Percentiles rank a stretch among this genome's conserved stretches.
Conservation (phyloP, 2,888 invertebrate genomes). For the Amitus sp. region DNA sequence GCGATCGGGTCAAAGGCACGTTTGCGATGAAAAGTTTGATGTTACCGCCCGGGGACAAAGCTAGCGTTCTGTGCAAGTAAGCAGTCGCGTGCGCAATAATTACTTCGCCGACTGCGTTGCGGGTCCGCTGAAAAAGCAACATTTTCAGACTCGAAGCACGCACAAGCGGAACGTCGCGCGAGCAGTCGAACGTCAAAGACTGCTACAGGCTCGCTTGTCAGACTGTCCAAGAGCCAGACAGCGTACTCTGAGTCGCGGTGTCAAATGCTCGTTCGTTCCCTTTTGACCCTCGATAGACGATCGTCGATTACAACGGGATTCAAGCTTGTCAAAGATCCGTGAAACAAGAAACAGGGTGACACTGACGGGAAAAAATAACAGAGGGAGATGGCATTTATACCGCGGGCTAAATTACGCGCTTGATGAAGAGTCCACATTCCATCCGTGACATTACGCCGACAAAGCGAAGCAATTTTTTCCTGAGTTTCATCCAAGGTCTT, state of each 20-base stretch:
- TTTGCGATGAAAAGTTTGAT: slow-evolving; percentile 14
- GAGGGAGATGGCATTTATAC: slow-evolving; percentile 3
- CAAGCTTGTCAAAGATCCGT: slow-evolving; percentile 10
- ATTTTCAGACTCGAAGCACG: slow-evolving; percentile 25
- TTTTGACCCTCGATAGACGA: slow-evolving; percentile 21
- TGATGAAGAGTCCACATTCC: slow-evolving; percentile 23
- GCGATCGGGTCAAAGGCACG: slow-evolving; percentile 7
- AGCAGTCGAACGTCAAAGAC: slow-evolving; percentile 46
- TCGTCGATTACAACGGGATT: slow-evolving; percentile 31
- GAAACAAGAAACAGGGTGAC: slow-evolving; percentile 2
- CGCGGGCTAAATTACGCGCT: slow-evolving; percentile 27
- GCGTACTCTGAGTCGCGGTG: slow-evolving; percentile 22
- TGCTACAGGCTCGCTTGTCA: slow-evolving; percentile 47
- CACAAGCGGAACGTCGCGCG: slow-evolving; percentile 11
- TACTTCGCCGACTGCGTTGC: slow-evolving; percentile 48
- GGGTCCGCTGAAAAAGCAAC: slow-evolving; percentile 47
- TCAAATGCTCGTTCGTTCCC: slow-evolving; percentile 15
- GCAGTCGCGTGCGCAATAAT: slow-evolving; percentile 51
- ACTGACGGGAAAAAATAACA: slow-evolving; percentile 19
- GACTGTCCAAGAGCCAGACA: slow-evolving; percentile 41
- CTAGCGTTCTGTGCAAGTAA: background rate
- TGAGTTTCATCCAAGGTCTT: too few relatives aligned
- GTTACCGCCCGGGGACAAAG: background rate
- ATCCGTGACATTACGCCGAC: slow-evolving; percentile 19
- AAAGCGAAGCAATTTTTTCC: slow-evolving; percentile 14